Evolutionary conservation across 2,113 vertebrate species (phyloP), one percentile per base, ranked within the genome.

Genomic region (Myotis brandtii): DNA sequence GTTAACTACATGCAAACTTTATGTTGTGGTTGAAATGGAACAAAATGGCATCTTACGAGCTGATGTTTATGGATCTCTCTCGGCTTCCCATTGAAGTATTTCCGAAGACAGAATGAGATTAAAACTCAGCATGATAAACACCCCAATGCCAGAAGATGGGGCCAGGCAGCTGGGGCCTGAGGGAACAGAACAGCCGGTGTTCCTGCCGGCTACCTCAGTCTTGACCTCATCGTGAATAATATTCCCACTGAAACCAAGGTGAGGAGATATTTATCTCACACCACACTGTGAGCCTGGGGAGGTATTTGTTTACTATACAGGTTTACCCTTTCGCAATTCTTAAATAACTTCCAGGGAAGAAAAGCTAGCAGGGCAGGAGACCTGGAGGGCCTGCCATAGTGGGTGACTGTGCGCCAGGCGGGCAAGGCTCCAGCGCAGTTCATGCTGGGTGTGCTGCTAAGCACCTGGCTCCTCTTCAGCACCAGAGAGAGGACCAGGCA

Each of bases 91-190:
- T 16, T 79, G 2, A 97, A 83, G 13, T 50, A 17, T 30, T 84
- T 89, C 30, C 79, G 79, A 93, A 95, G 69, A 84, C 21, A 66
- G 77, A 90, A 13, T 37, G 30, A 94, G 56, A 79, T 75, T 70
- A 73, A 89, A 84, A 70, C 73, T 79, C 43, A 66, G 27, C 14
- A n/a, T 23, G 14, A 70, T 37, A 30, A 62, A 52, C 50, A 73
- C 73, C 1, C 3, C n/a, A 59, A 9, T n/a, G n/a, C 32, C 5
- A 9, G 48, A 66, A 54, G 1, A 16, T 3, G 21, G 40, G 67
- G 25, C 56, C 32, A 79, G 9, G 87, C 10, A 1, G 81, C 17
- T 2, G 6, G 25, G 27, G 9, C 64, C 30, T 2, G 14, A 72
- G 72, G 40, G 84, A 83, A 25, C 46, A 8, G 16, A 43, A 6